Conservation (phyloP, 1,140 invertebrate genomes). For the Ganaspis sp. region DNA sequence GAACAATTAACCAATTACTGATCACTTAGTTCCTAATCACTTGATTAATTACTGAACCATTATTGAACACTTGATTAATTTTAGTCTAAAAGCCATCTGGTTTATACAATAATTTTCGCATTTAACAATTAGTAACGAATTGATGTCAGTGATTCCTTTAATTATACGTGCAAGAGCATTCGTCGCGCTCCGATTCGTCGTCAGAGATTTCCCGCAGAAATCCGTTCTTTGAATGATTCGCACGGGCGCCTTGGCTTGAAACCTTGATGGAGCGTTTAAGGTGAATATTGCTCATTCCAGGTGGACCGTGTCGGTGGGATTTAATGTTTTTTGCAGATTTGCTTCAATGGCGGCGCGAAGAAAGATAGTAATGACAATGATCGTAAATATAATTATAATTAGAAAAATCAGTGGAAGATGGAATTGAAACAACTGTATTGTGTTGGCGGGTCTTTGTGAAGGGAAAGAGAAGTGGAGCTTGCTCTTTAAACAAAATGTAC, state of each 20-base stretch:
- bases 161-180: background rate
- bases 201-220: conserved; percentile 2
- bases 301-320: background rate
- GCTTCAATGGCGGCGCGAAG: background rate
- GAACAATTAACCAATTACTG: too few relatives aligned
- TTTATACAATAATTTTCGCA: too few relatives aligned
- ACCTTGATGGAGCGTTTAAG: background rate
- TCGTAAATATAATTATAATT: background rate
- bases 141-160: too few relatives aligned
- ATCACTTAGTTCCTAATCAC: too few relatives aligned
- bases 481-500: conserved; percentile 2
- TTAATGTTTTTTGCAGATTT: background rate
- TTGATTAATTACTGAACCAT: too few relatives aligned
- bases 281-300: background rate
- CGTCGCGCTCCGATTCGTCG: background rate
- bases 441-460: background rate
- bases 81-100: too few relatives aligned
- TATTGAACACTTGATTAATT: too few relatives aligned
- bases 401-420: background rate
- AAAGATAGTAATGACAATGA: background rate
- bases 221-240: background rate
- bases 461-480: background rate
- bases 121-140: too few relatives aligned
- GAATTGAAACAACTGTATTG: background rate
- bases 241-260: background rate